Conservation (phyloP, 2,797 vertebrate species). For the Sebastes aleutianus region DNA sequence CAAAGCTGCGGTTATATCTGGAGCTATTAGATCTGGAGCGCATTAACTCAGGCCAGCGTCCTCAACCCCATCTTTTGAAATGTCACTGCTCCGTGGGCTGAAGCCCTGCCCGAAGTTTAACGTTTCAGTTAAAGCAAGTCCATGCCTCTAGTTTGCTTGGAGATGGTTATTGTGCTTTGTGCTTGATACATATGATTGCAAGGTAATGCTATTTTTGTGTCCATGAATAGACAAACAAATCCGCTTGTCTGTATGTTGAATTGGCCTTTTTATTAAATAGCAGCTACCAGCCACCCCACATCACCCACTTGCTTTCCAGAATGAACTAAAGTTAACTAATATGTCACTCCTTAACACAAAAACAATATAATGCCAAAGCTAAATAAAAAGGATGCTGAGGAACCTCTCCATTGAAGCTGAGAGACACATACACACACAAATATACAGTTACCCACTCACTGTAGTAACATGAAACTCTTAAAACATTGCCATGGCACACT, state of each 20-base stretch:
- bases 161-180: neutral
- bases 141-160: neutral
- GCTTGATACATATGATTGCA: neutral
- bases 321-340: neutral
- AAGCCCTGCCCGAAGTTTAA: neutral
- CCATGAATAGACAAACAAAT: neutral
- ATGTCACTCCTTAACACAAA: neutral
- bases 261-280: neutral
- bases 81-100: slow-evolving; percentile 30
- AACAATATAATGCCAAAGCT: neutral
- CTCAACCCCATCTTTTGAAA: slow-evolving; percentile 46
- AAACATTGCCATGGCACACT: neutral
- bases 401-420: neutral
- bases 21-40: neutral
- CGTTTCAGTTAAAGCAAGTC: neutral
- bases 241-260: neutral
- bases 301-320: neutral
- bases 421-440: neutral
- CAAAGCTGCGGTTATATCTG: neutral
- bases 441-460: neutral
- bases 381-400: neutral
- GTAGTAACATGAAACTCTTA: neutral
- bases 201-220: neutral
- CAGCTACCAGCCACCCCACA: neutral
- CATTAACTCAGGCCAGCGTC: slow-evolving; percentile 26